Evolutionary conservation across 2,888 invertebrate genomes (phyloP), one percentile per base, ranked within the genome.

Genomic region (Argyresthia albistria): DNA sequence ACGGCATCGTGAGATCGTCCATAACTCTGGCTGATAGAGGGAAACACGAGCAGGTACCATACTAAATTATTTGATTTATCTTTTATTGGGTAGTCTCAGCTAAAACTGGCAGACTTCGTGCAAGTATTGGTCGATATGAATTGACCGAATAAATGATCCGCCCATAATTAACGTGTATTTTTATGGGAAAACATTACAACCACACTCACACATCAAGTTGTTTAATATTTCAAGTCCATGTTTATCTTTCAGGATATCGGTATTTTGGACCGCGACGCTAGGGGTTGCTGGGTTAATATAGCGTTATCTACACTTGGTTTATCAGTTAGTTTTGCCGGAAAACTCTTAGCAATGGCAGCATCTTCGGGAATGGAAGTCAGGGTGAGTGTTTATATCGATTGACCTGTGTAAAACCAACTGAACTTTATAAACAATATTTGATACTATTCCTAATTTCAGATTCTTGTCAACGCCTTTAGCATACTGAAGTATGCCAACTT

Each of bases 201-300:
- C n/a, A n/a, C n/a, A n/a, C n/a, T 6, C 25, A 25, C 25, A 4
- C 6, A 6, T 4, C 6, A 25, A 25, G 25, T 6, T 25, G 25
- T 6, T 25, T 25, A 25, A 6, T 2, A 2, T 25, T 2, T 4
- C 6, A 25, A 4, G 25, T 25, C 2, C 25, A 25, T 25, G 25
- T 25, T 6, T 25, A 2, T 42, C 8, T 45, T 45, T 9, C 45
- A 45, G 45, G 10, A 10, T 15, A 45, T 45, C 10, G 15, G 45
- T 11, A 14, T 45, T 3, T 4, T 15, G 1, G 39, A 76, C 62
- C 62, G 76, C 1, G 81, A 80, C 62, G 78, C 86, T 1, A 66
- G 84, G 50, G 73, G 73, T 4, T 76, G 78, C 42, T 88, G 87
- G 64, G 63, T 88, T 25, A 86, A 81, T 58, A 78, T 88, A 25